Evolutionary conservation across 2,888 invertebrate genomes (phyloP).

Genomic region (Drosophila histrio): DNA sequence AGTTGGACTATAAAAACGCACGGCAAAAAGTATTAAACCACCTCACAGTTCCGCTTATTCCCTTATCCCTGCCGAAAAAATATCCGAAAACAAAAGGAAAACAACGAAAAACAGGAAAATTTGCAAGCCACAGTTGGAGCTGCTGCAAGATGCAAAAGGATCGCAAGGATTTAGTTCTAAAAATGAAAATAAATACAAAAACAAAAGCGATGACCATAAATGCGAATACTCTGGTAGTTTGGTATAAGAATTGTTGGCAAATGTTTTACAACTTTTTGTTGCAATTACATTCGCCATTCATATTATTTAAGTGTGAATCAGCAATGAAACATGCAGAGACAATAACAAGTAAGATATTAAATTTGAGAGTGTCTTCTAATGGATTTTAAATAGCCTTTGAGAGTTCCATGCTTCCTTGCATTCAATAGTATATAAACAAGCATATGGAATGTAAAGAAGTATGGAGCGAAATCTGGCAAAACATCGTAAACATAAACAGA

Average conservation of each 20-base stretch:
- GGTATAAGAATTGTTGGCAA: conserved; percentile 49
- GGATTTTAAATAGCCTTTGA: conserved; percentile 73
- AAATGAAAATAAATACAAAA: conserved; percentile 29
- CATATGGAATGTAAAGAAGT: conserved; percentile 85
- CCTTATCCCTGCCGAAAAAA: conserved; percentile 14
- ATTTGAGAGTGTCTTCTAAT: conserved; percentile 21
- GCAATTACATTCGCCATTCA: conserved; percentile 64
- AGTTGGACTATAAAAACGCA: conserved; percentile 80
- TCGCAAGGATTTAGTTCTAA: conserved; percentile 65
- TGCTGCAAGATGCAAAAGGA: conserved; percentile 67
- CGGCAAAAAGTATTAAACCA: conserved; percentile 63
- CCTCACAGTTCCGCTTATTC: conserved; percentile 13
- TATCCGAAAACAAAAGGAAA: conserved; percentile 24
- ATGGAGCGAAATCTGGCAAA: conserved; percentile 84
- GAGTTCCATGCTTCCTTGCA: conserved; percentile 85
- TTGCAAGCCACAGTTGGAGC: conserved; percentile 71
- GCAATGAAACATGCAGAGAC: conserved; percentile 9
- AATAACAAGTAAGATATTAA: conserved; percentile 25
- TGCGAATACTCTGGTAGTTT: conserved; percentile 29
- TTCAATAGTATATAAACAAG: conserved; percentile 84
- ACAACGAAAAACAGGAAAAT: conserved; percentile 68
- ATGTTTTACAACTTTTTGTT: conserved; percentile 51
- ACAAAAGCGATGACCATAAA: conserved; percentile 19
- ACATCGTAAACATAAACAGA: conserved; percentile 38
- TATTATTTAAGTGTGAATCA: conserved; percentile 59